Percentiles rank a stretch among this genome's conserved stretches.
These are phyloP conservation scores for Trididemnum miniatum DNA, from an alignment of 23 tunicate genomes.

Conservation along the genomic window DNA sequence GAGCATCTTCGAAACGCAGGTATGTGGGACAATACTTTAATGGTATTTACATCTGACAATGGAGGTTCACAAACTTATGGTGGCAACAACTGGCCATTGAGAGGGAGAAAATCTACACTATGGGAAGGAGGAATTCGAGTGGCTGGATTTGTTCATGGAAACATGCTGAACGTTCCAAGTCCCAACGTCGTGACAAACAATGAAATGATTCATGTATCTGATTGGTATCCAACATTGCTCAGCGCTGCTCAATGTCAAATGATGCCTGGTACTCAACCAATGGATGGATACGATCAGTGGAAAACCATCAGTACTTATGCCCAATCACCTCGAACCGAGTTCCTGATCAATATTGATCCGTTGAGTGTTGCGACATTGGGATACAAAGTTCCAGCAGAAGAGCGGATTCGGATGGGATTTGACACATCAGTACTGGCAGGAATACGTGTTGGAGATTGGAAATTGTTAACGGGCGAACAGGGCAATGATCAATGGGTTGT, in stretches of 20 bases:
- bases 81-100: constrained; percentile 85
- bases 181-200: constrained; percentile 38
- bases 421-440: constrained; percentile 75
- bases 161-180: constrained; percentile 52
- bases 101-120: constrained; percentile 72
- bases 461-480: constrained; percentile 78
- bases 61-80: constrained; percentile 84
- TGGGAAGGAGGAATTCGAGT: constrained; percentile 96
- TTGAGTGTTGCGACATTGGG: constrained; percentile 13
- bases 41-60: constrained; percentile 82
- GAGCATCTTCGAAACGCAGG: constrained; percentile 61
- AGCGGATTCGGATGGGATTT: constrained; percentile 25
- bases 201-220: constrained; percentile 79
- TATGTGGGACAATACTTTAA: constrained; percentile 70
- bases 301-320: constrained; percentile 40
- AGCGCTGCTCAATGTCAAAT: constrained; percentile 57
- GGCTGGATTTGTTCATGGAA: constrained; percentile 84
- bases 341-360: constrained; percentile 79
- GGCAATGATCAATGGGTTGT: constrained; percentile 62
- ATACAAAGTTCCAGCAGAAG: not conserved
- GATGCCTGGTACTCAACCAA: constrained; percentile 55
- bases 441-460: constrained; percentile 83
- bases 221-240: constrained; percentile 89
- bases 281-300: constrained; percentile 94
- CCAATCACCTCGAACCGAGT: constrained; percentile 55